Base-by-base conservation (phyloP, 2,797 vertebrate genomes). In the Spinibarbus caldwelli region DNA sequence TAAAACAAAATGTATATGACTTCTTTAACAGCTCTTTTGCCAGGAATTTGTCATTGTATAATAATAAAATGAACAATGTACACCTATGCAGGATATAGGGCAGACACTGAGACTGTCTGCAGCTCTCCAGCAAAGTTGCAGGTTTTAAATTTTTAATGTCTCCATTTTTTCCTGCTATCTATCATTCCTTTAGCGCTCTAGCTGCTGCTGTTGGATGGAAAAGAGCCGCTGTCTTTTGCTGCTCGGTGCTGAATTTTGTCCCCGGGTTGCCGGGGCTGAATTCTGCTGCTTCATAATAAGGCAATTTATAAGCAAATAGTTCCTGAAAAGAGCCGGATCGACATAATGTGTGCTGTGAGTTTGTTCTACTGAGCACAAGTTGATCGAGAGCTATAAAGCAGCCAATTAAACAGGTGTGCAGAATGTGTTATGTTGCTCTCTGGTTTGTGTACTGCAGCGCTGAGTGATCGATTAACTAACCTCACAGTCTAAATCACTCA, bases 281-380 rank as follows among this genome's bases (percentile, higher is more conserved):
- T n/a, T n/a, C n/a, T n/a, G 21, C 71, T 41, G 62, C 54, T 36
- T 66, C 29, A 80, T 88, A 87, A 85, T 86, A 71, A 89, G 78
- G 85, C 79, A 82, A 89, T 87, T 80, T 82, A 87, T 85, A 87
- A 79, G 54, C 71, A 79, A 82, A 86, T n/a, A 73, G 68, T 59
- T 82, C 73, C 64, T 21, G 29, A 17, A 84, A 36, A 73, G 68
- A n/a, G 23, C 36, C 2, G 31, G 68, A 87, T 83, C 62, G 85
- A 80, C 19, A 31, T 84, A 78, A 68, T 84, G 68, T 78, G 66
- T 62, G 52, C 73, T 78, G 43, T 57, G 75, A 62, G 62, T 86
- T 67, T 83, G 85, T 83, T 83, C 78, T 82, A 79, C 70, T 26
- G 72, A 68, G 71, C 78, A 49, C 52, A 49, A 31, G 19, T 29